Evolutionary conservation across 1,140 invertebrate genomes (phyloP).

Genomic region (Drosophila ambigua): DNA sequence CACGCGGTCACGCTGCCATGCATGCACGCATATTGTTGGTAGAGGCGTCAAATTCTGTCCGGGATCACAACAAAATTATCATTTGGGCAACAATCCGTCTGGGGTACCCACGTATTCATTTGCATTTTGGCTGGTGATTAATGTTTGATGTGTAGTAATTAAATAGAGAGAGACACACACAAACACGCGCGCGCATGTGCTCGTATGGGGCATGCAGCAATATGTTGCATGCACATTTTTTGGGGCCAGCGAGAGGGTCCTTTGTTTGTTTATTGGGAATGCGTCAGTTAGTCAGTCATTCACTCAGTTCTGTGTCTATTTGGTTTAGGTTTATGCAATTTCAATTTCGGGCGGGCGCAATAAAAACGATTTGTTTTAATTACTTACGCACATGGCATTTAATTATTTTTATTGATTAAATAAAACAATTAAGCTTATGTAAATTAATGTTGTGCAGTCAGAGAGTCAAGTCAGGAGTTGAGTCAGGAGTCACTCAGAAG

Average conservation of each 20-base stretch:
- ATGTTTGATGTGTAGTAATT: slow-evolving; percentile 80
- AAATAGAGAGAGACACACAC: slow-evolving; percentile 52
- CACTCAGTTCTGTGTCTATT: slow-evolving; percentile 3
- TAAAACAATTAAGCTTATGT: slow-evolving; percentile 83
- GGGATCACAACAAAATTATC: slow-evolving; percentile 65
- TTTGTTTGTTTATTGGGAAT: slow-evolving; percentile 18
- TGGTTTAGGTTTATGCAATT: slow-evolving; percentile 77
- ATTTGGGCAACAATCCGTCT: slow-evolving; percentile 62
- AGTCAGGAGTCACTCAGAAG: slow-evolving; percentile 25
- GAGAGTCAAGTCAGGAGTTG: not conserved
- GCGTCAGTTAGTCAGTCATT: too few relatives aligned
- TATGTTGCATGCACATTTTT: slow-evolving; percentile 65
- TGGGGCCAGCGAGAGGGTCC: slow-evolving; percentile 3
- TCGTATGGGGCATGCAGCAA: not conserved
- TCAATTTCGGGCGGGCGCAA: slow-evolving; percentile 67
- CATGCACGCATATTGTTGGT: slow-evolving; percentile 18
- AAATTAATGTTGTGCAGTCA: slow-evolving; percentile 65
- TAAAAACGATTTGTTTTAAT: slow-evolving; percentile 82
- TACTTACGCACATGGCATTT: slow-evolving; percentile 82
- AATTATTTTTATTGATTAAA: slow-evolving; percentile 83
- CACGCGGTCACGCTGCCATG: not conserved
- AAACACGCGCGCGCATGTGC: not conserved
- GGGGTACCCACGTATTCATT: slow-evolving; percentile 35
- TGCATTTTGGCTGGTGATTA: slow-evolving; percentile 74
- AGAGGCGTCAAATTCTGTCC: slow-evolving; percentile 61